Percentiles rank a stretch among this genome's conserved stretches.
These are phyloP conservation scores for Geodia barretti DNA, from an alignment of 37 sponge, comb jelly and placozoan species.

Conservation along the genomic window DNA sequence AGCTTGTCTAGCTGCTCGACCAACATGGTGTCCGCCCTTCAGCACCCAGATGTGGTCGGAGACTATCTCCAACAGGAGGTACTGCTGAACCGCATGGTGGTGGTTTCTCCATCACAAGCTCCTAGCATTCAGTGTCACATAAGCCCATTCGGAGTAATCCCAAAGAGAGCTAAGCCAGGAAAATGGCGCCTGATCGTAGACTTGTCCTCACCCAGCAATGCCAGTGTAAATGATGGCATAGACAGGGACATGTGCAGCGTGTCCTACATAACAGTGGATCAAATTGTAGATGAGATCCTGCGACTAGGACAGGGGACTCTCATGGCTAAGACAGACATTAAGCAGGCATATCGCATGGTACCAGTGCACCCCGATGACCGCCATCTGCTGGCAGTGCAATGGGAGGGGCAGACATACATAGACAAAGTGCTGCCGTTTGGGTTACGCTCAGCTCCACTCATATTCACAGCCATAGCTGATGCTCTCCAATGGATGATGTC, in stretches of 20 bases:
- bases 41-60: background rate
- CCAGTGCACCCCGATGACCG: conserved; percentile 14
- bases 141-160: no score
- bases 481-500: background rate
- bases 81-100: background rate
- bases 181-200: conserved; percentile 12
- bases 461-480: conserved; percentile 18
- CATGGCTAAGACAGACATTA: conserved; percentile 14
- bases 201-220: background rate
- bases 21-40: conserved; percentile 1
- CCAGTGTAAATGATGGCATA: conserved; percentile 4
- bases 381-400: background rate
- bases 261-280: background rate
- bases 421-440: conserved; percentile 27
- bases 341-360: background rate
- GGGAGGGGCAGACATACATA: background rate
- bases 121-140: background rate
- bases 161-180: background rate
- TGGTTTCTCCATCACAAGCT: background rate
- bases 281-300: background rate
- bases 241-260: background rate
- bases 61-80: background rate
- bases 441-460: conserved; percentile 10
- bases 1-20: background rate
- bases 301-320: background rate